Base-by-base conservation (phyloP, 2,888 invertebrate genomes). In the Hydraecia micacea region DNA sequence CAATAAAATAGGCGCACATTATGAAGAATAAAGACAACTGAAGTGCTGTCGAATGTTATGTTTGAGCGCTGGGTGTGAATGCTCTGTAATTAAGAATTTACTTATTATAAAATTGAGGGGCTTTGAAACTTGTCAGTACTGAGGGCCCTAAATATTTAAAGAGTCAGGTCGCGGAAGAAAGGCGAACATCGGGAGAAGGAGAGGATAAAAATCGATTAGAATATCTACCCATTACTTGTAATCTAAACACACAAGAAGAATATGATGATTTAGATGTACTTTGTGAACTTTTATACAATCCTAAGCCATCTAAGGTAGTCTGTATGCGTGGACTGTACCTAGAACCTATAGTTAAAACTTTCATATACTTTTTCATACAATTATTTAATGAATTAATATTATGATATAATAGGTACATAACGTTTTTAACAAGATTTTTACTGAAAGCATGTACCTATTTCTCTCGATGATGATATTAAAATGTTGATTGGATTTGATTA, bases 401-500 rank as follows among this genome's bases (percentile, higher is more conserved):
- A 52, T 36, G 60, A 55, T 66, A 65, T 52, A n/a, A n/a, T n/a
- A n/a, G n/a, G n/a, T 68, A 55, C 39, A 42, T 55, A 65, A 71
- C 25, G 66, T 75, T 79, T 67, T 79, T 71, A 62, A 68, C 79
- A 84, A 73, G 72, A 80, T 73, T 86, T 79, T 86, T 69, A 75
- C 42, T 67, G 73, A 80, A 81, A 62, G 46, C 71, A 73, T 87
- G 80, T 88, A 58, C 55, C n/a, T 11, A 87, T 78, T 80, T 89
- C 86, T 87, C 89, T 85, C 82, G 80, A 86, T 89, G 87, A 87
- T 85, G 81, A 85, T 87, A 88, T 89, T 89, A 88, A 83, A 88
- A 79, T 68, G 81, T 85, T 81, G 77, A 85, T 88, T 73, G 80
- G 63, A 65, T 63, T 65, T 66, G 72, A 18, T 39, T 67, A 0